These are phyloP conservation scores for Zaprionus bogoriensis DNA, from an alignment of 2,888 invertebrate species.

Conservation along the genomic window DNA sequence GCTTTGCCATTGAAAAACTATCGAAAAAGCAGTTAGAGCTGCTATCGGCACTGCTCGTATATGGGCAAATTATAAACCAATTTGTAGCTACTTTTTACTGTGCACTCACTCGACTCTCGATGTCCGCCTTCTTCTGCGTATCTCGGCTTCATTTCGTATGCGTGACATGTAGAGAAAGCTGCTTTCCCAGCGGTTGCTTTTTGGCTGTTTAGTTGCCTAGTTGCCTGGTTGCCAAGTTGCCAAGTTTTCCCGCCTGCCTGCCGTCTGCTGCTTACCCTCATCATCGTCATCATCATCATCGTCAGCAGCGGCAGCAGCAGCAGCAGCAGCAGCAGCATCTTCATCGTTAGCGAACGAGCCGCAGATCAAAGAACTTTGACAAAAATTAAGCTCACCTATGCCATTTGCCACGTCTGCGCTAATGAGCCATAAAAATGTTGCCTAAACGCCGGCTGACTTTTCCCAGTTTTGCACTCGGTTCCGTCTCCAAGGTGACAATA, in stretches of 20 bases:
- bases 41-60: constrained; percentile 1
- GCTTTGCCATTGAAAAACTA: constrained; percentile 25
- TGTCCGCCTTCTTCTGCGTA: constrained; percentile 1
- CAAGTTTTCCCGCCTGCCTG: constrained; percentile 2
- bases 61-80: constrained; percentile 68
- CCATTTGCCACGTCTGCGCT: constrained; percentile 70
- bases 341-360: constrained; percentile 11
- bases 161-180: constrained; percentile 64
- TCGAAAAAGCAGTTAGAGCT: constrained; percentile 6
- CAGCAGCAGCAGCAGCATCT: constrained; percentile 12
- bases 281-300: constrained; percentile 32
- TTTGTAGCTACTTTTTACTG: constrained; percentile 58
- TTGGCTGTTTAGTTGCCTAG: constrained; percentile 19
- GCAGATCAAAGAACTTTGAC: constrained; percentile 68
- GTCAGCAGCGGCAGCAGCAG: constrained; percentile 24
- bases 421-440: constrained; percentile 75
- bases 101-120: constrained; percentile 7
- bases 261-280: constrained; percentile 15
- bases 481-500: constrained; percentile 50
- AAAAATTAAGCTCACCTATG: constrained; percentile 65
- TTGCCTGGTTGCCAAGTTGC: constrained; percentile 28
- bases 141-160: constrained; percentile 65
- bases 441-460: constrained; percentile 42
- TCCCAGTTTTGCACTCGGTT: constrained; percentile 17
- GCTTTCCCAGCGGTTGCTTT: constrained; percentile 52